Percentiles rank a stretch among this genome's conserved stretches.
phyloP scores from a whole-genome alignment of 2,797 vertebrate species.

The Hemitrygon akajei region DNA sequence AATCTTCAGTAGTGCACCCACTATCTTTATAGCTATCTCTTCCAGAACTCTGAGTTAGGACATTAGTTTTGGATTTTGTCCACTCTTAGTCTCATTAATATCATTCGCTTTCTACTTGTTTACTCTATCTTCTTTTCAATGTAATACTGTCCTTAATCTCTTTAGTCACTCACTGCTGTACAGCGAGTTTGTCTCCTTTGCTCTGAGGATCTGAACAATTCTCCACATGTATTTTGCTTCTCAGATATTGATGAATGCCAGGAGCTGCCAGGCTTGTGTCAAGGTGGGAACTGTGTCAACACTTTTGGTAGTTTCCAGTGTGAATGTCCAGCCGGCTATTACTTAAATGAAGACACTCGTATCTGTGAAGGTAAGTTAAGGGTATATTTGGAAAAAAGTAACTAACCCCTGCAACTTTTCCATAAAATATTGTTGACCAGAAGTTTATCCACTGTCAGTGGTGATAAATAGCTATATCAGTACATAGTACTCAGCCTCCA shows the following conservation, averaged over 20 bases:
- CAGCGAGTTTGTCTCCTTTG: neutral
- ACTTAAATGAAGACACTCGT: slow-evolving; percentile 68
- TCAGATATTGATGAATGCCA: slow-evolving; percentile 77
- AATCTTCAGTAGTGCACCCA: no score
- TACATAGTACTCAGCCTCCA: no score
- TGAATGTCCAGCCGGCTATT: slow-evolving; percentile 69
- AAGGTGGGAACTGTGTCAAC: slow-evolving; percentile 75
- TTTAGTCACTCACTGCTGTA: neutral
- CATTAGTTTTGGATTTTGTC: no score
- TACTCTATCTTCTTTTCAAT: neutral
- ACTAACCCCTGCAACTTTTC: neutral
- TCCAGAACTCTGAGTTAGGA: no score
- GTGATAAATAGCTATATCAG: no score
- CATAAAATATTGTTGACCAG: neutral
- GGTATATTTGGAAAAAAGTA: neutral
- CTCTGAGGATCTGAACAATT: neutral
- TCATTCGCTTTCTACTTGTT: no score
- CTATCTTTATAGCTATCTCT: no score
- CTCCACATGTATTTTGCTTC: slow-evolving; percentile 40
- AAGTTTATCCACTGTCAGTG: no score
- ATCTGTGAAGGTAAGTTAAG: slow-evolving; percentile 68
- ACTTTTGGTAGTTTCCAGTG: slow-evolving; percentile 77
- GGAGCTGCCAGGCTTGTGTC: slow-evolving; percentile 72
- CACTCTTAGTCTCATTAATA: no score
- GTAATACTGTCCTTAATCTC: neutral